Percentiles rank a stretch among this genome's conserved stretches.
These are phyloP conservation scores for Bugula neritina DNA, from an alignment of 2,888 invertebrate genomes.

Conservation along the genomic window DNA sequence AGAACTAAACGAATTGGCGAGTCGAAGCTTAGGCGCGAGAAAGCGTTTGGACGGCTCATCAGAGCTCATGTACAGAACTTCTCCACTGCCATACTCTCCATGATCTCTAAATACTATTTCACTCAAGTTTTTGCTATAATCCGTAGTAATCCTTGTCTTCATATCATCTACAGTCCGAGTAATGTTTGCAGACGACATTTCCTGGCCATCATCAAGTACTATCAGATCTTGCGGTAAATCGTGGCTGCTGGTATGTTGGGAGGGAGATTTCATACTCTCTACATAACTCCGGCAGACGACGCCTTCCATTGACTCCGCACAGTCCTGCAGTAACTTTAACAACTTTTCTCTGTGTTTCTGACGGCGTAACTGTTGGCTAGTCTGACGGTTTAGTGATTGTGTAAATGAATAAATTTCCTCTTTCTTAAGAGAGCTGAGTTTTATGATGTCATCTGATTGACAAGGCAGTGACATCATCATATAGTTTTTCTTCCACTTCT, in stretches of 20 bases:
- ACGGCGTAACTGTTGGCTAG: background rate
- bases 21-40: background rate
- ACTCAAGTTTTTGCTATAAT: slow-evolving; percentile 1
- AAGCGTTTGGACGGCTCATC: background rate
- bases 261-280: slow-evolving; percentile 13
- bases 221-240: background rate
- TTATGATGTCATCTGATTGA: background rate
- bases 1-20: background rate
- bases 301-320: slow-evolving; percentile 22
- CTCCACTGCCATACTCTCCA: background rate
- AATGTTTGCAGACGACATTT: background rate
- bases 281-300: slow-evolving; percentile 2
- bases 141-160: background rate
- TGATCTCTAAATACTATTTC: slow-evolving; percentile 13
- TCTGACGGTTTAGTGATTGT: slow-evolving; percentile 14
- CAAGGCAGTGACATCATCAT: slow-evolving; percentile 14
- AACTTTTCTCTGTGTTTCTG: background rate
- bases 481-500: slow-evolving; percentile 4
- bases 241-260: background rate
- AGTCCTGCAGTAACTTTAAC: slow-evolving; percentile 9
- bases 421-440: slow-evolving; percentile 1
- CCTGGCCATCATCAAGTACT: background rate
- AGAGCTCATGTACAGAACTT: background rate
- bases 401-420: slow-evolving; percentile 5
- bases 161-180: background rate